These are phyloP conservation scores for Glaucomys volans DNA, from an alignment of 2,113 vertebrate species.

Conservation along the genomic window DNA sequence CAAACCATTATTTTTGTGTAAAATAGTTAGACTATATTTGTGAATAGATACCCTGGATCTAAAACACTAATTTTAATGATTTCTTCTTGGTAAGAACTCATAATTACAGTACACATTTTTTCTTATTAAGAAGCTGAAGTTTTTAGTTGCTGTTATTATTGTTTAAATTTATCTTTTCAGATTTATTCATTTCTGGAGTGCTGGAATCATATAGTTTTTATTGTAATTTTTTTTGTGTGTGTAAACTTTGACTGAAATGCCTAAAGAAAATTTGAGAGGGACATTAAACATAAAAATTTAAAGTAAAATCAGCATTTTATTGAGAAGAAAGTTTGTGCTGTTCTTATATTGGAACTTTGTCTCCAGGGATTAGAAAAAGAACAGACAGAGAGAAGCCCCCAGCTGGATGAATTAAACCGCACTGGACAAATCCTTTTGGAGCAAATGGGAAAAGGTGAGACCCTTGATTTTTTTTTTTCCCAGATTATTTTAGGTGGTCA, in stretches of 20 bases:
- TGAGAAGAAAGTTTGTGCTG: not conserved
- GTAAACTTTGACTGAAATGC: not conserved
- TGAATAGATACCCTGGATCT: not conserved
- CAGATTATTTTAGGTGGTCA: not conserved
- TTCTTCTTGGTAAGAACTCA: not conserved
- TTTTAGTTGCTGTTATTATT: not conserved
- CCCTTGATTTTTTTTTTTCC: not conserved
- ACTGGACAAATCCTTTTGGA: constrained; percentile 89
- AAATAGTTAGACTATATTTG: not conserved
- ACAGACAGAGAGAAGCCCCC: constrained; percentile 85
- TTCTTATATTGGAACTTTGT: constrained; percentile 58
- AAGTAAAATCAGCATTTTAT: not conserved
- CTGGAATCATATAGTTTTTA: not conserved
- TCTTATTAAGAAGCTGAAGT: not conserved
- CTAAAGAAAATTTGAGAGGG: not conserved
- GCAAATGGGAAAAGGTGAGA: constrained; percentile 92
- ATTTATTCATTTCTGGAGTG: not conserved
- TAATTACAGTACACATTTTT: not conserved
- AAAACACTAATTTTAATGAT: not conserved
- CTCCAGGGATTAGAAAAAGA: constrained; percentile 91
- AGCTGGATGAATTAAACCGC: constrained; percentile 86
- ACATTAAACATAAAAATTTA: not conserved
- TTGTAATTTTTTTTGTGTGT: not conserved
- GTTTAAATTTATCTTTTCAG: constrained; percentile 46
- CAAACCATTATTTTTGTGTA: not conserved